A percentile compares a stretch with the other conserved stretches of the same genome.
Evolutionary conservation across 2,113 vertebrate species (phyloP).

Genomic region (Oreochromis tanganicae): DNA sequence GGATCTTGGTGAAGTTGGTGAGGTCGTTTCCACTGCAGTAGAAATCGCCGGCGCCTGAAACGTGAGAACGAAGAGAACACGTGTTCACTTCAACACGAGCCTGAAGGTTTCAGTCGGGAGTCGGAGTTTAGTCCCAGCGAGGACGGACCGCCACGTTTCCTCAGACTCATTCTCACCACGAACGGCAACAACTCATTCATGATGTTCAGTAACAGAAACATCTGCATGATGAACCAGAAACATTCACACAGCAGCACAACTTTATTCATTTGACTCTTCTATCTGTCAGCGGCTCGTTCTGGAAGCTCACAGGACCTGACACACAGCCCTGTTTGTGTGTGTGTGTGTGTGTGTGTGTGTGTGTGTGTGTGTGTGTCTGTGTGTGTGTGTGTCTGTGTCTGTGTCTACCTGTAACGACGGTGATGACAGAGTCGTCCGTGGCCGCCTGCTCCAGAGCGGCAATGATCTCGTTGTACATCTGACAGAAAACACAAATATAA

Average conservation of each 20-base stretch:
- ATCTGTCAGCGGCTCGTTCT: background rate
- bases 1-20: conserved; percentile 73
- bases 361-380: too few species aligned
- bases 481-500: background rate
- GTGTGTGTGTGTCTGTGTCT: too few species aligned
- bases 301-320: background rate
- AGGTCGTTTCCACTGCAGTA: conserved; percentile 94
- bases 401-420: conserved; percentile 88
- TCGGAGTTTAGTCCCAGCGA: background rate
- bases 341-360: background rate
- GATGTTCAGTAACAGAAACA: background rate
- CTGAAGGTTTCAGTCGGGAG: background rate
- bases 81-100: accelerated
- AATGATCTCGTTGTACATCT: conserved; percentile 92
- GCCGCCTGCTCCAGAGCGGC: conserved; percentile 81
- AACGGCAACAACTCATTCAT: background rate
- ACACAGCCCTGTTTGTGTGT: background rate
- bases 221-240: background rate
- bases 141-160: background rate
- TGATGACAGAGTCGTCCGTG: conserved; percentile 78
- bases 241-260: background rate
- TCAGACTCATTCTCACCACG: accelerated
- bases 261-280: background rate
- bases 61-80: accelerated
- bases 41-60: conserved; percentile 84